A percentile compares a stretch with the other conserved stretches of the same genome.
phyloP scores from a whole-genome alignment of 1,140 invertebrate species.

The Watersipora subatra region DNA sequence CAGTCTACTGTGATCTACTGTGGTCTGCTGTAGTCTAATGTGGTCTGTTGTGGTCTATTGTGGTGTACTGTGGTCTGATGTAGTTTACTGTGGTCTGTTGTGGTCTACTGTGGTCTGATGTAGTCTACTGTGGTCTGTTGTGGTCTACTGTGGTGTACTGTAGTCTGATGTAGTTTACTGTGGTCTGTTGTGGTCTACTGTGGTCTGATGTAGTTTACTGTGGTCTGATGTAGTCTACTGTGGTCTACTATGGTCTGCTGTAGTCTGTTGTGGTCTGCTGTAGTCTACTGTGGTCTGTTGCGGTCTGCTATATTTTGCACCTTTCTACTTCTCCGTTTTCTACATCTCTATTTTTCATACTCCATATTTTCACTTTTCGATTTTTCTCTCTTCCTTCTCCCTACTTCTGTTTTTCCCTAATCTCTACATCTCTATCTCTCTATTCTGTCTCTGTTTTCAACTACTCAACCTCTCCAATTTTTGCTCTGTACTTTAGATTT shows the following conservation, averaged over 20 bases:
- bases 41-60: too few relatives aligned
- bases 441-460: too few relatives aligned
- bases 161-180: not conserved
- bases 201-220: not conserved
- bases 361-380: too few relatives aligned
- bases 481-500: too few relatives aligned
- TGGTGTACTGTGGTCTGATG: not conserved
- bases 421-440: too few relatives aligned
- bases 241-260: not conserved
- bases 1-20: not conserved
- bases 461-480: too few relatives aligned
- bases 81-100: not conserved
- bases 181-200: not conserved
- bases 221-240: not conserved
- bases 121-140: not conserved
- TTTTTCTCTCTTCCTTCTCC: too few relatives aligned
- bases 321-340: not conserved
- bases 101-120: not conserved
- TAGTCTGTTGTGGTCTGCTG: not conserved
- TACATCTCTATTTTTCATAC: too few relatives aligned
- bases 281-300: not conserved
- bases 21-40: too few relatives aligned
- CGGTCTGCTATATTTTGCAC: not conserved
- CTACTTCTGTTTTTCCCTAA: too few relatives aligned
- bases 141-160: not conserved